A percentile compares a stretch with the other conserved stretches of the same genome.
Conservation (phyloP, 2,888 invertebrate genomes). For the Monopis laevigella region DNA sequence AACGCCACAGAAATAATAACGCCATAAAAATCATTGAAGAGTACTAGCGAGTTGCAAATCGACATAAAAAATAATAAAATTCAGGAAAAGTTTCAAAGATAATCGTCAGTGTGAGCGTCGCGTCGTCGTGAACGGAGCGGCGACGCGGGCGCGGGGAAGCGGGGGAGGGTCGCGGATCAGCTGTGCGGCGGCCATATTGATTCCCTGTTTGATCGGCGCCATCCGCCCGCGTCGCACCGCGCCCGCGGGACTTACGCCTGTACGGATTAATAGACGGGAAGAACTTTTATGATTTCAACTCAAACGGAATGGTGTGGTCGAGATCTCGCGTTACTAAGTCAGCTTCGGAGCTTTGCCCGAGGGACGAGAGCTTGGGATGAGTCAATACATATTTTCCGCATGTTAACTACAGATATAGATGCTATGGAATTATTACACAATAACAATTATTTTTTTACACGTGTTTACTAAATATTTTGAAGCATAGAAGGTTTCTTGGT, state of each 20-base stretch:
- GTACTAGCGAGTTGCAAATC: too few relatives aligned
- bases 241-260: slow-evolving; percentile 18
- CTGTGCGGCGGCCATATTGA: slow-evolving; percentile 61
- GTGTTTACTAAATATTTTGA: too few relatives aligned
- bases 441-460: too few relatives aligned
- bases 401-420: too few relatives aligned
- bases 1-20: too few relatives aligned
- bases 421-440: too few relatives aligned
- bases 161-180: slow-evolving; percentile 56
- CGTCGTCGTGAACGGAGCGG: slow-evolving; percentile 23
- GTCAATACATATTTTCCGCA: slow-evolving; percentile 11
- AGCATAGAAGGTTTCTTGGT: too few relatives aligned
- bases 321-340: not conserved
- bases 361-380: not conserved
- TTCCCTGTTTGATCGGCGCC: slow-evolving; percentile 65
- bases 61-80: too few relatives aligned
- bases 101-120: slow-evolving; percentile 13
- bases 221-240: slow-evolving; percentile 25
- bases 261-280: slow-evolving; percentile 59
- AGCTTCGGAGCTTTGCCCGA: not conserved
- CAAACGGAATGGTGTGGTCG: slow-evolving; percentile 40
- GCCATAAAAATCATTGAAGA: too few relatives aligned
- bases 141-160: slow-evolving; percentile 10
- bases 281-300: slow-evolving; percentile 66
- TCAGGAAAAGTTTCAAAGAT: not conserved